Conservation (phyloP, 2,888 invertebrate species). For the Ochropacha duplaris region DNA sequence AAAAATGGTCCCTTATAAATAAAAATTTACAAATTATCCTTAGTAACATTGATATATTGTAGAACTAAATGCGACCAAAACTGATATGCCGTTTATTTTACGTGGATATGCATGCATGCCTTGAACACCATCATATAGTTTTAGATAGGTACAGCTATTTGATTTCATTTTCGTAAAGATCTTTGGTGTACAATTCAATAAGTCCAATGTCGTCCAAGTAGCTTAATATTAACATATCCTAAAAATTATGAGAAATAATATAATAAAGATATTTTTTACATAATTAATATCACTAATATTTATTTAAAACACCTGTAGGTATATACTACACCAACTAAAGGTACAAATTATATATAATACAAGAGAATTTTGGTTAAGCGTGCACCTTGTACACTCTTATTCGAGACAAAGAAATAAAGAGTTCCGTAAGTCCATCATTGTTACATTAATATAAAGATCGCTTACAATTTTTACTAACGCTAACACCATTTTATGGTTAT, state of each 20-base stretch:
- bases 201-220: not conserved
- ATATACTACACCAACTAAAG: conserved; percentile 38
- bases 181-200: conserved; percentile 7
- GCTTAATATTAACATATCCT: conserved; percentile 28
- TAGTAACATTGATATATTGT: not conserved
- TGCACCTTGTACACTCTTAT: conserved; percentile 29
- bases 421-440: conserved; percentile 49
- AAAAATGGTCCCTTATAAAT: conserved; percentile 52
- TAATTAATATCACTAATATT: conserved; percentile 68
- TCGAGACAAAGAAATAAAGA: conserved; percentile 22
- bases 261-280: conserved; percentile 54
- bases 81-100: not conserved
- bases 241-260: conserved; percentile 26
- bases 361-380: conserved; percentile 31
- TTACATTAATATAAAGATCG: conserved; percentile 7
- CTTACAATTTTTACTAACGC: conserved; percentile 19
- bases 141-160: not conserved
- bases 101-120: not conserved
- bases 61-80: not conserved
- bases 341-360: conserved; percentile 20
- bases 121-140: not conserved
- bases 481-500: conserved; percentile 28
- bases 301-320: conserved; percentile 45
- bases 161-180: not conserved
- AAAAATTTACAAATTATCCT: conserved; percentile 30